Conservation (phyloP, 2,113 vertebrate genomes). For the Panthera uncia region DNA sequence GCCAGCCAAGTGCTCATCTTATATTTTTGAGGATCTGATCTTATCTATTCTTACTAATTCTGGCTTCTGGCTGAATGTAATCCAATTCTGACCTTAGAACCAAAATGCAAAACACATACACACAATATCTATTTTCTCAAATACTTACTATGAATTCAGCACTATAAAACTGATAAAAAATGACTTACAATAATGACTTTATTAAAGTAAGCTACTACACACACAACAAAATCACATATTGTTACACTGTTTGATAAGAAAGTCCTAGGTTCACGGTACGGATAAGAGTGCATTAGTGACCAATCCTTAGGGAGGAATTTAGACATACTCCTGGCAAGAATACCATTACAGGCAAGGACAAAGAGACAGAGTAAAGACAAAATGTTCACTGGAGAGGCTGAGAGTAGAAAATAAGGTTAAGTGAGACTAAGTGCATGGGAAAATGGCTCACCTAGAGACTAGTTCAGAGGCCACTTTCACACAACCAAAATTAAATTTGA, state of each 20-base stretch:
- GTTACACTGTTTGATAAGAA: neutral
- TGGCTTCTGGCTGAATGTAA: neutral
- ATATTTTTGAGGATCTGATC: neutral
- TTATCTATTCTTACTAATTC: neutral
- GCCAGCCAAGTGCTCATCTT: neutral
- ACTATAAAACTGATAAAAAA: neutral
- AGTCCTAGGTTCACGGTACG: neutral
- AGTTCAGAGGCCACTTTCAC: neutral
- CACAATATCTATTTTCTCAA: neutral
- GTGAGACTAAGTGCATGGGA: neutral
- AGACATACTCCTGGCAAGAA: neutral
- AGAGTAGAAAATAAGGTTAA: neutral
- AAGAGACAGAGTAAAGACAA: neutral
- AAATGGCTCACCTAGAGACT: neutral
- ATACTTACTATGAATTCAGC: neutral
- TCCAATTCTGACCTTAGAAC: conserved; percentile 21
- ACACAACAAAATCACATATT: neutral
- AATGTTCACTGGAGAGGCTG: neutral
- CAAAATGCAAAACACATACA: neutral
- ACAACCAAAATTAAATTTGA: neutral
- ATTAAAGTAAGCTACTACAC: neutral
- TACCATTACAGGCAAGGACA: neutral
- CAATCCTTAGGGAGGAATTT: neutral
- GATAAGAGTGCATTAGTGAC: neutral
- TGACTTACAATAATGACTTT: neutral